Conservation (phyloP, 53 echinoderm and acorn worm species). For the Actinopyga echinites region DNA sequence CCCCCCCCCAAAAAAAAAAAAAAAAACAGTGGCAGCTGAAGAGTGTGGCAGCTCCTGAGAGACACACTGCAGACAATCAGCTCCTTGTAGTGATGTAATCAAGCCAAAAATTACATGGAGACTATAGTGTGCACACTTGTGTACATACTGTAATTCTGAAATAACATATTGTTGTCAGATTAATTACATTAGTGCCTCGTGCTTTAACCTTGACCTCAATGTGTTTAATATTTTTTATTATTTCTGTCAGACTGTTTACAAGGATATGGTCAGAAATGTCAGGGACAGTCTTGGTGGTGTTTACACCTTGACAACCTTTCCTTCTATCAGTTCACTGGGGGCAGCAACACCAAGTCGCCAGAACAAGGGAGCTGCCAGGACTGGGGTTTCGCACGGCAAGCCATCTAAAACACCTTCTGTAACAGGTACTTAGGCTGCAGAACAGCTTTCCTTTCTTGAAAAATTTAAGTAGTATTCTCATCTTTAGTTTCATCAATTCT, state of each 20-base stretch:
- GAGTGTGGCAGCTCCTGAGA: too few species aligned
- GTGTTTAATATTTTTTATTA: not conserved
- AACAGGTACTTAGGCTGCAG: constrained; percentile 46
- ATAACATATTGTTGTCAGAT: too few species aligned
- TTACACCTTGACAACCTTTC: constrained; percentile 89
- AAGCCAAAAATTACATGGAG: too few species aligned
- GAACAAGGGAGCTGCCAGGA: constrained; percentile 65
- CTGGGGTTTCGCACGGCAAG: constrained; percentile 70
- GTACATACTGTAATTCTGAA: too few species aligned
- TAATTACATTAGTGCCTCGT: not conserved
- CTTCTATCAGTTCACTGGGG: constrained; percentile 95
- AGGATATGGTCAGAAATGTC: constrained; percentile 87
- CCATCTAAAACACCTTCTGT: constrained; percentile 96
- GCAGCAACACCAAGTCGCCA: constrained; percentile 67
- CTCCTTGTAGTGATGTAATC: too few species aligned
- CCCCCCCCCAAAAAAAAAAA: too few species aligned
- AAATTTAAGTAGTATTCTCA: too few species aligned
- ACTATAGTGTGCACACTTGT: too few species aligned
- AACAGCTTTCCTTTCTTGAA: too few species aligned
- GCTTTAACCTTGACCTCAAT: not conserved
- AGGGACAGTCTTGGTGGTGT: constrained; percentile 96
- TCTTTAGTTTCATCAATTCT: too few species aligned
- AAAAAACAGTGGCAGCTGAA: too few species aligned
- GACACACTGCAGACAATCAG: too few species aligned
- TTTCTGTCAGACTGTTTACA: constrained; percentile 74